A percentile compares a stretch with the other conserved stretches of the same genome.
Evolutionary conservation across 2,113 vertebrate species (phyloP).

Genomic region (Triplophysa dalaica): DNA sequence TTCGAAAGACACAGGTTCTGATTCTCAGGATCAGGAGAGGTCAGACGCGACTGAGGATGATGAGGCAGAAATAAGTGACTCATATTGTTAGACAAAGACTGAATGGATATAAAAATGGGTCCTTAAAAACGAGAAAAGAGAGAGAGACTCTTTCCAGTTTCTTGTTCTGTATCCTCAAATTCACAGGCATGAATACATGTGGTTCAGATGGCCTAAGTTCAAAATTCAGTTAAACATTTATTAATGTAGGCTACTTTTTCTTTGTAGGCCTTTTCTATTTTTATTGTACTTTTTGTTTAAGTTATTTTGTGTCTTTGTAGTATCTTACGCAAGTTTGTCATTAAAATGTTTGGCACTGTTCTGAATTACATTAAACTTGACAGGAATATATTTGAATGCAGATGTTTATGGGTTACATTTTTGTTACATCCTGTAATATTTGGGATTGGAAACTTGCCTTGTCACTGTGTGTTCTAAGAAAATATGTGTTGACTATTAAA

Average conservation of each 20-base stretch:
- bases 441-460: slow-evolving; percentile 4
- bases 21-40: slow-evolving; percentile 52
- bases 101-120: background rate
- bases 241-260: background rate
- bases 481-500: slow-evolving; percentile 21
- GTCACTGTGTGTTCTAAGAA: background rate
- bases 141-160: background rate
- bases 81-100: background rate
- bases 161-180: background rate
- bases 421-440: slow-evolving; percentile 15
- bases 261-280: background rate
- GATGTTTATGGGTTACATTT: background rate
- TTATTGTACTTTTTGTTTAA: background rate
- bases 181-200: background rate
- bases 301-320: background rate
- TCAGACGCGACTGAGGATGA: slow-evolving; percentile 29
- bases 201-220: background rate
- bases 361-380: background rate
- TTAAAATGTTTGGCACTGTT: slow-evolving; percentile 2
- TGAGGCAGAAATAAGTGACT: background rate
- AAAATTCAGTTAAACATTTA: background rate
- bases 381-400: background rate
- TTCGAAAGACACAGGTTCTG: slow-evolving; percentile 56
- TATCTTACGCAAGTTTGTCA: background rate
- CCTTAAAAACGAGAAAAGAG: background rate